Percentiles rank a stretch among this genome's conserved stretches.
These are phyloP conservation scores for Chloroceryle inda DNA, from an alignment of 2,797 vertebrate species.

Conservation along the genomic window DNA sequence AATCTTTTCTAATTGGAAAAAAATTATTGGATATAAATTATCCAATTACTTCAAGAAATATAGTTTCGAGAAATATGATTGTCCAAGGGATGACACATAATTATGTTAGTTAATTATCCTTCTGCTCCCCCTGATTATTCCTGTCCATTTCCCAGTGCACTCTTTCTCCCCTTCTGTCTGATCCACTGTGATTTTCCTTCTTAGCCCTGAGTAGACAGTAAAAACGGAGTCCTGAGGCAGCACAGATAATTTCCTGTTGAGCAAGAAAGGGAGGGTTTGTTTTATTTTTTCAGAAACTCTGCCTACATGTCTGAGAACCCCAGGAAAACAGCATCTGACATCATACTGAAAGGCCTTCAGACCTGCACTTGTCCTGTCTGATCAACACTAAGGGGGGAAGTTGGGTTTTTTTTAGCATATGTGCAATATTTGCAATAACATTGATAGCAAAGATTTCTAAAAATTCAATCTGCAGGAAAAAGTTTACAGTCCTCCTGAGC, in stretches of 20 bases:
- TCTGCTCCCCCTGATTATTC: constrained; percentile 18
- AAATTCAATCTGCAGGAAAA: neutral
- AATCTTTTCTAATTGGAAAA: neutral
- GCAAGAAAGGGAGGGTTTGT: neutral
- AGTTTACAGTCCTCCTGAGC: neutral
- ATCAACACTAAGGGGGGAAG: neutral
- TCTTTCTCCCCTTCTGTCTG: neutral
- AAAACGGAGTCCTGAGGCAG: neutral
- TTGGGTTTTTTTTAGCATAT: neutral
- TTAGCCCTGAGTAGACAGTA: neutral
- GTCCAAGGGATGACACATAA: constrained; percentile 11
- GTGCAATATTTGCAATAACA: neutral
- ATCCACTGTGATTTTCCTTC: neutral
- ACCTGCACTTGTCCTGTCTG: neutral
- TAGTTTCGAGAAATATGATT: neutral
- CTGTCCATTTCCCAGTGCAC: neutral
- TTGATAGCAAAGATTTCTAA: neutral
- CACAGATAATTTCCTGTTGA: neutral
- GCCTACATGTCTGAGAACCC: neutral
- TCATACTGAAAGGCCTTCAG: neutral
- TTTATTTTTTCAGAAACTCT: neutral
- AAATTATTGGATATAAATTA: constrained; percentile 27
- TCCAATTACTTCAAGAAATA: constrained; percentile 17
- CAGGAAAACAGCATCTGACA: neutral
- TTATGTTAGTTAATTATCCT: neutral